Conservation (phyloP, 1,140 invertebrate species). For the Panonychus citri region DNA sequence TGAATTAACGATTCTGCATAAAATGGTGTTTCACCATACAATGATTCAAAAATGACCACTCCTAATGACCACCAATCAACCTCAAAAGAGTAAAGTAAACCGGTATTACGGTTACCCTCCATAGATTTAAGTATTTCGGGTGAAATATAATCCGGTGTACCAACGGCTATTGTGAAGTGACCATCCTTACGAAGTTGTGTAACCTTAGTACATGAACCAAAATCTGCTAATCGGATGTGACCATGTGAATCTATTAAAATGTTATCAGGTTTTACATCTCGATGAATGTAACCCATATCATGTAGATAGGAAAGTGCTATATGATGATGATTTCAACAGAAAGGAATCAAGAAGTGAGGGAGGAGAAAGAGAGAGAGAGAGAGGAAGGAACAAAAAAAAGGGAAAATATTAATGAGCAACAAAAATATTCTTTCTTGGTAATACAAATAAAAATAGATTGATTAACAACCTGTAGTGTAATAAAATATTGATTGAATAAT, state of each 20-base stretch:
- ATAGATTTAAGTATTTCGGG: constrained; percentile 58
- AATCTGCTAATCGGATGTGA: constrained; percentile 95
- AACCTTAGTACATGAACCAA: constrained; percentile 83
- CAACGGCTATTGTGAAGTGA: constrained; percentile 48
- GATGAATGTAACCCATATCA: constrained; percentile 81
- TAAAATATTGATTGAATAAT: too few relatives aligned
- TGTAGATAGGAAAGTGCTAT: constrained; percentile 87
- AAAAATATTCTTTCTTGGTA: neutral
- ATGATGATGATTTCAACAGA: too few relatives aligned
- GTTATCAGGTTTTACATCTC: constrained; percentile 97
- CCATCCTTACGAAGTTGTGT: constrained; percentile 3
- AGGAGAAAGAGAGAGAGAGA: neutral
- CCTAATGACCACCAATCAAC: constrained; percentile 98
- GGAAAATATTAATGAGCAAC: neutral
- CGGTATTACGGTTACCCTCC: constrained; percentile 24
- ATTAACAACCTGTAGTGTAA: too few relatives aligned
- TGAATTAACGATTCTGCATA: constrained; percentile 97
- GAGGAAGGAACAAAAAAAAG: neutral
- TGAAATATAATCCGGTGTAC: constrained; percentile 98
- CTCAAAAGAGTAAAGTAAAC: constrained; percentile 29
- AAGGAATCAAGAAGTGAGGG: neutral
- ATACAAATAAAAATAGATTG: neutral
- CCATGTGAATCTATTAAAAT: constrained; percentile 90
- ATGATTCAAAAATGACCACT: constrained; percentile 98
- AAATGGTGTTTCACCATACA: constrained; percentile 96